phyloP scores from a whole-genome alignment of 2,888 invertebrate genomes.

The Heliconius cydno region DNA sequence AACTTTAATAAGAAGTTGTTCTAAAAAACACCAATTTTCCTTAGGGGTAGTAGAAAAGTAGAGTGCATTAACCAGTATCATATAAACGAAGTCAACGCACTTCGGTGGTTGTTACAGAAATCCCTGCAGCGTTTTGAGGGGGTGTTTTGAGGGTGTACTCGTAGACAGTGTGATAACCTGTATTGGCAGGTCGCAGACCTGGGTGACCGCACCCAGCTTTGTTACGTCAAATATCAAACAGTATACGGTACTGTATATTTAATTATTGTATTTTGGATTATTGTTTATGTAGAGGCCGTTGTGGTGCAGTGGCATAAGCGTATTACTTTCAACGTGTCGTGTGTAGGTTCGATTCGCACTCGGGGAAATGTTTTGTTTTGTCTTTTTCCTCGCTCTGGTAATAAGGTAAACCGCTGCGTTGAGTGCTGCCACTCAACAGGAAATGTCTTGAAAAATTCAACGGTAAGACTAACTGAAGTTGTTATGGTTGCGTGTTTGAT shows the following conservation, averaged over 20 bases:
- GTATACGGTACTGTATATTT: not conserved
- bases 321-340: no score
- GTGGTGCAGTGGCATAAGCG: no score
- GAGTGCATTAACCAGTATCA: conserved; percentile 45
- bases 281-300: not conserved
- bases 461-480: no score
- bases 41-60: not conserved
- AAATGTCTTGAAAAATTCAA: no score
- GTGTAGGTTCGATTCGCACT: no score
- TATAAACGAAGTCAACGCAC: conserved; percentile 72
- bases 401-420: no score
- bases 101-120: conserved; percentile 74
- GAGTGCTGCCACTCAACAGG: no score
- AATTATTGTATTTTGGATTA: not conserved
- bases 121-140: conserved; percentile 74
- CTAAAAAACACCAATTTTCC: conserved; percentile 17
- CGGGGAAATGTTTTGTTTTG: no score
- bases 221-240: conserved; percentile 2
- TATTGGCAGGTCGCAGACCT: conserved; percentile 80
- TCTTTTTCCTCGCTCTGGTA: no score
- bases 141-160: conserved; percentile 59
- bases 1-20: conserved; percentile 5
- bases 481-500: no score
- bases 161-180: conserved; percentile 76
- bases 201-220: conserved; percentile 72